Percentiles rank a stretch among this genome's conserved stretches.
phyloP scores from a whole-genome alignment of 1,140 invertebrate genomes.

The Eulimnadia texana region DNA sequence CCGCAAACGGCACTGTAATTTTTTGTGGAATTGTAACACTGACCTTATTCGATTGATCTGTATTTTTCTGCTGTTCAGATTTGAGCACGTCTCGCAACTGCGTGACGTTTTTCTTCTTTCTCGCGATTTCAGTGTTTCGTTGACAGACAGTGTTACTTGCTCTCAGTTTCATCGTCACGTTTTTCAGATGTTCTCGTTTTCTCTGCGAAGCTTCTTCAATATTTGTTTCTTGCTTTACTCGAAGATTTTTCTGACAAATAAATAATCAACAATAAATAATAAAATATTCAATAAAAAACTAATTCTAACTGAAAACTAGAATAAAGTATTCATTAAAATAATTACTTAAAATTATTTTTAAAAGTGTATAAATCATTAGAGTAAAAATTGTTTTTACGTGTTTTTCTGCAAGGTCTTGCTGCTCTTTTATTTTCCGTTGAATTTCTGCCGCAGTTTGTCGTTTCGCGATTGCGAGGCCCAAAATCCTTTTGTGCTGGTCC shows the following conservation, averaged over 20 bases:
- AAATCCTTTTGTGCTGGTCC: not conserved
- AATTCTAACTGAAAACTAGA: no score
- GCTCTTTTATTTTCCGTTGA: not conserved
- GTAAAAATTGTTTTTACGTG: not conserved
- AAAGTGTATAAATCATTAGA: no score
- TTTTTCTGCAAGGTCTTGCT: not conserved
- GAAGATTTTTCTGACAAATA: not conserved
- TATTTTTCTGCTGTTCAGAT: not conserved
- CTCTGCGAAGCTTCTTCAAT: not conserved
- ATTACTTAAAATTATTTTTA: no score
- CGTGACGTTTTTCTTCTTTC: not conserved
- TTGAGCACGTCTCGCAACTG: not conserved
- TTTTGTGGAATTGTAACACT: not conserved
- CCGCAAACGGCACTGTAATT: not conserved
- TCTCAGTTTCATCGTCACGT: not conserved
- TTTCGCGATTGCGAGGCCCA: not conserved
- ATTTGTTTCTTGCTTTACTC: not conserved
- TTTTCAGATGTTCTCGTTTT: not conserved
- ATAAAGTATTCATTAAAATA: no score
- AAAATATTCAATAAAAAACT: not conserved
- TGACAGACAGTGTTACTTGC: not conserved
- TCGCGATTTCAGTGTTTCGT: not conserved
- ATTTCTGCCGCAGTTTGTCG: not conserved
- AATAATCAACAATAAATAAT: not conserved
- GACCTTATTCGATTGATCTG: not conserved